Conservation (phyloP, 2,888 invertebrate species). For the Callyntrura guangdongensis region DNA sequence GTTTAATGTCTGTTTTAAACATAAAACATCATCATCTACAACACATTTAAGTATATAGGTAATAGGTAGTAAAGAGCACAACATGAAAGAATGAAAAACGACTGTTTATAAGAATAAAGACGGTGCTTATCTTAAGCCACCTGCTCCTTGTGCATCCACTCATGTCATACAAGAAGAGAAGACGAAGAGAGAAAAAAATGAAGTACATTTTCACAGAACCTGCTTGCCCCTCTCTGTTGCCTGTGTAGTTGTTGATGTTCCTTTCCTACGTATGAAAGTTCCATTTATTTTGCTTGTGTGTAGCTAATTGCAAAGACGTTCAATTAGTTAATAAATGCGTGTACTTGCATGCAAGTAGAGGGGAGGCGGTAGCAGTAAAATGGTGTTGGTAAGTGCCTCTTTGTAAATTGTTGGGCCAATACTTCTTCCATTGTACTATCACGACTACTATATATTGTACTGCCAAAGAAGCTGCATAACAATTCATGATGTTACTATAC, state of each 20-base stretch:
- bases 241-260: not conserved
- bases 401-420: constrained; percentile 25
- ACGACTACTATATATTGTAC: not conserved
- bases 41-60: not conserved
- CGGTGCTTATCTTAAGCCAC: constrained; percentile 51
- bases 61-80: not conserved
- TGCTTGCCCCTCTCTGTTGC: constrained; percentile 35
- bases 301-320: not conserved
- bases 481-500: not conserved
- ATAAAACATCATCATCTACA: constrained; percentile 10
- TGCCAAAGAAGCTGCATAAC: not conserved
- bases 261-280: constrained; percentile 28
- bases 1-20: constrained; percentile 2
- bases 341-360: not conserved
- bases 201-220: constrained; percentile 4
- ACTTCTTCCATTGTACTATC: constrained; percentile 38
- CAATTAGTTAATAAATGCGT: not conserved
- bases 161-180: not conserved
- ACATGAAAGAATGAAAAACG: constrained; percentile 41
- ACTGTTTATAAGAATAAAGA: constrained; percentile 37
- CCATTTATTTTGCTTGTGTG: not conserved
- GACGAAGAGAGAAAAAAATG: not conserved
- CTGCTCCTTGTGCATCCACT: constrained; percentile 30
- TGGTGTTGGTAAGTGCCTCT: not conserved
- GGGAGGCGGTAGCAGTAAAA: not conserved